Evolutionary conservation across 2,888 invertebrate genomes (phyloP), one percentile per base, ranked within the genome.

Genomic region (Nematopogon swammerdamellus): DNA sequence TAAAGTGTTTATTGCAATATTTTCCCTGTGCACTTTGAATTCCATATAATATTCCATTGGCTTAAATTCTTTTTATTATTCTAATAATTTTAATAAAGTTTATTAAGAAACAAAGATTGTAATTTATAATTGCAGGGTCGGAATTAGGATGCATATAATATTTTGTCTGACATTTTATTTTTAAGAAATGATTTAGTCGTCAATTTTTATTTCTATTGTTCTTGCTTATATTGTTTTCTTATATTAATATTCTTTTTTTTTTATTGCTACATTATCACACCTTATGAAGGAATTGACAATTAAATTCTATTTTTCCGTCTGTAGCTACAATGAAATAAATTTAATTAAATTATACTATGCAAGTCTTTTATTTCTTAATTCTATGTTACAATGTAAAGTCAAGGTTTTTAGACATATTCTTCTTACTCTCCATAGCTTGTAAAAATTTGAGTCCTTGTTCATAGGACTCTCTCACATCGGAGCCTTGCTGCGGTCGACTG

Each of bases 391-490:
- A 72, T 18, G 68, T 72, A 59, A 77, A 79, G 57, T 77, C 77
- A 54, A 80, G 80, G 52, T 72, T 63, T 50, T 70, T 63, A 5
- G 71, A 63, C 49, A 75, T 55, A 51, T 70, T 61, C 53, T 64
- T 63, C 45, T 62, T 65, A 49, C 63, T 67, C 18, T 63, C 57
- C 56, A 72, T 76, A 6, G 63, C 49, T 63, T 77, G 70, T 52
- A 80, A 63, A 50, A 72, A 76, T 56, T 72, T 73, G 1, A 69
- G 56, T 16, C 80, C 80, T 59, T 77, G 76, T 3, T 62, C 73
- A 56, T 66, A 79, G 1, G 79, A 74, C 65, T 74, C 81, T 55
- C 62, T 63, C 19, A 75, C 65, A 59, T 73, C 71, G 3, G 70
- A 75, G 25, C 65, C 58, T 55, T 65, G 70, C 46, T 66, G 58